Conservation (phyloP, 2,888 invertebrate species). For the Keiferia lycopersicella region DNA sequence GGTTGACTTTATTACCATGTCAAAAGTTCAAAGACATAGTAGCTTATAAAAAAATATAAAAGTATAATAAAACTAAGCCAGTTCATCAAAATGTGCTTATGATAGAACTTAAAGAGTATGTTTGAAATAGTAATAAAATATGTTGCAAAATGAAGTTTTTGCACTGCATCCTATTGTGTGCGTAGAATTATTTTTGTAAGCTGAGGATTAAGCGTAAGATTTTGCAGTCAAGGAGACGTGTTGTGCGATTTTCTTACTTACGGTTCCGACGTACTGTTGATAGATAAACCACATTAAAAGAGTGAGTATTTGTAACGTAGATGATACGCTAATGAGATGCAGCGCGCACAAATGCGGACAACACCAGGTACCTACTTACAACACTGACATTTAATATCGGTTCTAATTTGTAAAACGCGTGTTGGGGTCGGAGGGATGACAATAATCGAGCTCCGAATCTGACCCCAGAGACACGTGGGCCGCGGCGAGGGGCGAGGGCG, state of each 20-base stretch:
- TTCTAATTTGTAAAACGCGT: conserved; percentile 42
- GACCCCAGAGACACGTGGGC: conserved; percentile 33
- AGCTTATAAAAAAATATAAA: too few relatives aligned
- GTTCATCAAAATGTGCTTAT: too few relatives aligned
- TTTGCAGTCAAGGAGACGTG: not conserved
- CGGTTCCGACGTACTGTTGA: conserved; percentile 10
- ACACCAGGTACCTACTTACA: not conserved
- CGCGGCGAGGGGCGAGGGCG: conserved; percentile 36
- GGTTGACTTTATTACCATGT: too few relatives aligned
- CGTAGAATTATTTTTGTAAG: too few relatives aligned
- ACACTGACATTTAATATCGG: conserved; percentile 33
- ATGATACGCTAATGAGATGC: not conserved
- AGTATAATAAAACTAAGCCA: too few relatives aligned
- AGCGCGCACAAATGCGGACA: conserved; percentile 6
- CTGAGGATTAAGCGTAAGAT: not conserved
- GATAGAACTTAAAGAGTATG: too few relatives aligned
- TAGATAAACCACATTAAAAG: conserved; percentile 1
- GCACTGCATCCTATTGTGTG: too few relatives aligned
- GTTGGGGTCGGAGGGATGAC: conserved; percentile 40
- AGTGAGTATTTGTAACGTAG: not conserved
- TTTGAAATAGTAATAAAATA: too few relatives aligned
- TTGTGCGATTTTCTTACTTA: not conserved
- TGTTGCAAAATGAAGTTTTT: too few relatives aligned
- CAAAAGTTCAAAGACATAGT: too few relatives aligned
- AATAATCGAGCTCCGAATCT: conserved; percentile 41